Percentiles rank a stretch among this genome's conserved stretches.
Conservation (phyloP, 2,888 invertebrate genomes). For the Trachelus troglodyta region DNA sequence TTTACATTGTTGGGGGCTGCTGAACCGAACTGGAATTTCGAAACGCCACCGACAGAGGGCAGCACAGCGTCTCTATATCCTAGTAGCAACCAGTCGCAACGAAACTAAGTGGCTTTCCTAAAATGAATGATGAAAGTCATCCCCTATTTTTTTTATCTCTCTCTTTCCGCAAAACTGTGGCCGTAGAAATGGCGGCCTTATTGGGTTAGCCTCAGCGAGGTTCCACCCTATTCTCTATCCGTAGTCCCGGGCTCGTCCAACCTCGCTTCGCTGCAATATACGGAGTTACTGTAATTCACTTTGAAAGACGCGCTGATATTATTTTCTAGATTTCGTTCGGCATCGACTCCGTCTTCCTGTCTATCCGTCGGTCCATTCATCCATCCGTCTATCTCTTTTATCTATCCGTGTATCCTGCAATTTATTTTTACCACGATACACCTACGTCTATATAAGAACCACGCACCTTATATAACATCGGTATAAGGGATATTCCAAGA, state of each 20-base stretch:
- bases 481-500: not conserved
- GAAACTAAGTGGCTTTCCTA: not conserved
- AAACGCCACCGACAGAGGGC: not conserved
- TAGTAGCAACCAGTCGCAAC: not conserved
- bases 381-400: not conserved
- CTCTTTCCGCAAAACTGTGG: conserved; percentile 6
- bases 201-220: conserved; percentile 48
- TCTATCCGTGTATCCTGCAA: not conserved
- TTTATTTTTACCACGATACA: not conserved
- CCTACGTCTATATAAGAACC: not conserved
- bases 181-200: conserved; percentile 47
- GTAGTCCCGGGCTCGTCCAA: conserved; percentile 8
- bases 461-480: not conserved
- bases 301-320: conserved; percentile 43
- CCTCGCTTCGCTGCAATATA: conserved; percentile 5
- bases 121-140: not conserved
- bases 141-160: conserved; percentile 12
- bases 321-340: conserved; percentile 46
- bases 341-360: conserved; percentile 10
- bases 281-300: conserved; percentile 44
- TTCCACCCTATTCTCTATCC: conserved; percentile 9
- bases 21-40: not conserved
- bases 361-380: not conserved
- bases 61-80: not conserved
- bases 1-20: not conserved